Evolutionary conservation across 2,797 vertebrate species (phyloP).

Genomic region (Gobio occitaniae): DNA sequence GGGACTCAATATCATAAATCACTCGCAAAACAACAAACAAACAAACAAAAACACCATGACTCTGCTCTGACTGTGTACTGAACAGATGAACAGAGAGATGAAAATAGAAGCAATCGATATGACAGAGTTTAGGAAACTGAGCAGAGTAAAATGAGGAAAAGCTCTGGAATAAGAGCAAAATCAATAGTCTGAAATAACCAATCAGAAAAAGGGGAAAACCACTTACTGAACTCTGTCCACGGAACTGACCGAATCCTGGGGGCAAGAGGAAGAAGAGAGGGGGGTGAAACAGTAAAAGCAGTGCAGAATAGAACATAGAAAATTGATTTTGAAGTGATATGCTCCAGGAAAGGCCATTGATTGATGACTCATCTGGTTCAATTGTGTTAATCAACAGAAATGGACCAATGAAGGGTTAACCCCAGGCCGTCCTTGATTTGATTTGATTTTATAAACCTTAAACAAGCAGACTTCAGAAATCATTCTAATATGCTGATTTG

Average conservation of each 20-base stretch:
- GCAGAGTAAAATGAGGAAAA: constrained; percentile 35
- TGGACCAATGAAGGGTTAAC: background rate
- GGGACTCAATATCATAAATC: background rate
- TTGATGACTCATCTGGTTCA: constrained; percentile 44
- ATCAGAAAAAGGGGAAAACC: constrained; percentile 25
- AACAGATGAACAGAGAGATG: constrained; percentile 1
- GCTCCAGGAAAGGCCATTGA: constrained; percentile 50
- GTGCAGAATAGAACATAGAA: constrained; percentile 46
- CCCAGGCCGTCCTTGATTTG: background rate
- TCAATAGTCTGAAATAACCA: constrained; percentile 50
- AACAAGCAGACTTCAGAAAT: background rate
- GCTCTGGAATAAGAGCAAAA: constrained; percentile 42
- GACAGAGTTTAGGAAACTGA: constrained; percentile 34
- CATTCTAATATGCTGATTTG: background rate
- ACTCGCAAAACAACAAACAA: background rate
- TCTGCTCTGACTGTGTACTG: constrained; percentile 10
- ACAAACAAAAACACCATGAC: background rate
- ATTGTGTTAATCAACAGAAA: constrained; percentile 37
- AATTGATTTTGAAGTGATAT: constrained; percentile 58
- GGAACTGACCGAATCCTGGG: constrained; percentile 68
- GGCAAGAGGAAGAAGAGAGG: constrained; percentile 9
- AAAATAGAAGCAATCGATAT: constrained; percentile 33
- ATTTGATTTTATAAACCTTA: background rate
- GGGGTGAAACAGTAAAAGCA: constrained; percentile 26
- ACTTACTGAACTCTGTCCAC: constrained; percentile 77